Conservation (phyloP, 2,113 vertebrate genomes). For the Microcebus ravelobensis region DNA sequence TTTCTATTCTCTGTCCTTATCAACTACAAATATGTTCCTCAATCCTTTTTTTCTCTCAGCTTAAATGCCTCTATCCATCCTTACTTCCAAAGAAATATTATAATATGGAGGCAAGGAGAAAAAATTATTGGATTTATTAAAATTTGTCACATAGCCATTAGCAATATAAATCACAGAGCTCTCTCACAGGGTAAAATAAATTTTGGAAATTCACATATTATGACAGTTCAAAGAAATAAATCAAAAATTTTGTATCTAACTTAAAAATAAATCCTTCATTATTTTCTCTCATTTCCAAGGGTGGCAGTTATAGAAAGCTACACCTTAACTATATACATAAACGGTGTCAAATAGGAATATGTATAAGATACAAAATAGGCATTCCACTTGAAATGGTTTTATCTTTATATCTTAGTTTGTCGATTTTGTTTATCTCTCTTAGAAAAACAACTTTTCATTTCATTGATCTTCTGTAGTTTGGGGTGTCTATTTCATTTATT, state of each 20-base stretch:
- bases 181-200: not conserved
- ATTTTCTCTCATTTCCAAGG: not conserved
- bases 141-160: not conserved
- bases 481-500: too few relatives aligned
- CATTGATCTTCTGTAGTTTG: too few relatives aligned
- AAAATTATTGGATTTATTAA: not conserved
- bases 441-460: too few relatives aligned
- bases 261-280: not conserved
- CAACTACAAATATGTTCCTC: not conserved
- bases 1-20: not conserved
- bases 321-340: not conserved
- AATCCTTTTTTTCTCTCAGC: not conserved
- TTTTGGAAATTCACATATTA: constrained; percentile 14
- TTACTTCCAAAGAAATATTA: constrained; percentile 13
- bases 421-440: not conserved
- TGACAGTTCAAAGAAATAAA: not conserved
- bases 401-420: not conserved
- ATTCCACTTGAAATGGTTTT: not conserved
- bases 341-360: constrained; percentile 8
- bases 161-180: constrained; percentile 21
- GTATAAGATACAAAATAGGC: not conserved
- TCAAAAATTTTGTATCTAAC: not conserved
- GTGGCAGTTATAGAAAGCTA: not conserved
- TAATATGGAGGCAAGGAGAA: not conserved
- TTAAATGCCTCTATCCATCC: not conserved